Evolutionary conservation across 2,113 vertebrate species (phyloP).

Genomic region (Cynocephalus volans): DNA sequence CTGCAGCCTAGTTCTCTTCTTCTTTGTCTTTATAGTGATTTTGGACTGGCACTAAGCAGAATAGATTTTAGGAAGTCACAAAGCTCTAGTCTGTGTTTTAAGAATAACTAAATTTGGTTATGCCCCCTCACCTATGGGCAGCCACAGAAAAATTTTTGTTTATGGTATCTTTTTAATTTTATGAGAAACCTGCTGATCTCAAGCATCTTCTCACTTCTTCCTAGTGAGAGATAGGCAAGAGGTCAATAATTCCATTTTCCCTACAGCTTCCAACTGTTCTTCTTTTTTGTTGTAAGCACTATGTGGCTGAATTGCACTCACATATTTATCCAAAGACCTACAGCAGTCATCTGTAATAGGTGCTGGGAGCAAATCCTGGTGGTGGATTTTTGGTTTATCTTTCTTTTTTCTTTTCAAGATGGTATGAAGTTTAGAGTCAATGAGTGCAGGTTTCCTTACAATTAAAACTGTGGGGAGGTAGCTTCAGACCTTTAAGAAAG

Average conservation of each 20-base stretch:
- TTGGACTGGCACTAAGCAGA: not conserved
- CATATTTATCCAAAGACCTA: not conserved
- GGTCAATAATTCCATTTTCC: constrained; percentile 59
- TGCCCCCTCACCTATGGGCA: not conserved
- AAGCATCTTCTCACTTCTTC: constrained; percentile 13
- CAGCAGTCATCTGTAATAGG: not conserved
- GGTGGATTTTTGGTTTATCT: not conserved
- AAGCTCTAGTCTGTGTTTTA: constrained; percentile 24
- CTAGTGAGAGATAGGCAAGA: constrained; percentile 37
- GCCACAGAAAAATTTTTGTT: not conserved
- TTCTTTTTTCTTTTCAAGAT: constrained; percentile 16
- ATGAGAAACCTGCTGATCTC: constrained; percentile 47
- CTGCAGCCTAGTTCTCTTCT: not conserved
- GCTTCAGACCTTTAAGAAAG: constrained; percentile 4
- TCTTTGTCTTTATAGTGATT: constrained; percentile 10
- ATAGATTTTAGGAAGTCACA: constrained; percentile 18
- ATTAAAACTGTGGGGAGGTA: not conserved
- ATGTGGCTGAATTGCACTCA: not conserved
- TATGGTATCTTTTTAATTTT: constrained; percentile 30
- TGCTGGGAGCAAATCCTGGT: not conserved
- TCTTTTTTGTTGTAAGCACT: not conserved
- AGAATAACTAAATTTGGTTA: constrained; percentile 21
- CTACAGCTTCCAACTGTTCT: not conserved
- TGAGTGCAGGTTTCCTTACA: constrained; percentile 43
- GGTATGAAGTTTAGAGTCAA: not conserved